A percentile compares a stretch with the other conserved stretches of the same genome.
Evolutionary conservation across 2,797 vertebrate species (phyloP).

Genomic region (Chrosomus eos): DNA sequence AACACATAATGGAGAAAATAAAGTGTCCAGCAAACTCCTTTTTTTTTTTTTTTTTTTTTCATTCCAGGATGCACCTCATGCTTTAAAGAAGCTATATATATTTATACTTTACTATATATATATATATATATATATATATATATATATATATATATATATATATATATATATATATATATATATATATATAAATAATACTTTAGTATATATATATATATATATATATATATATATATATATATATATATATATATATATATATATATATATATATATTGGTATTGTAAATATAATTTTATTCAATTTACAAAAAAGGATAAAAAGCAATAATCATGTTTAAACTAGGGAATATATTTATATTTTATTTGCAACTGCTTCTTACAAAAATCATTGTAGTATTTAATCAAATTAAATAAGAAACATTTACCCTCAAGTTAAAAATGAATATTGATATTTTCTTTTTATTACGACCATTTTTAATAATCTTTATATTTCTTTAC

Average conservation of each 20-base stretch:
- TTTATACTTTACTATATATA: too few relatives aligned
- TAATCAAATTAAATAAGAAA: not conserved
- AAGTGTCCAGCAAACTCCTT: not conserved
- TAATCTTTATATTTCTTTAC: not conserved
- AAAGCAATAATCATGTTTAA: not conserved
- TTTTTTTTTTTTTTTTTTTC: too few relatives aligned
- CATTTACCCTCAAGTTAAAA: not conserved
- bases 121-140: too few relatives aligned
- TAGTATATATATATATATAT: too few relatives aligned
- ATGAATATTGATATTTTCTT: not conserved
- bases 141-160: too few relatives aligned
- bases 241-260: too few relatives aligned
- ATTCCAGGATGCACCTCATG: not conserved
- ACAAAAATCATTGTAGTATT: not conserved
- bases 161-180: too few relatives aligned
- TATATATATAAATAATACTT: too few relatives aligned
- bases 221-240: too few relatives aligned
- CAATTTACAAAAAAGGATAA: not conserved
- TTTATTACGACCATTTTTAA: not conserved
- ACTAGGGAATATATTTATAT: not conserved
- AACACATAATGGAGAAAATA: not conserved
- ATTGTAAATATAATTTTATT: too few relatives aligned
- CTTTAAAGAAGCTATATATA: too few relatives aligned
- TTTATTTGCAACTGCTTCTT: not conserved
- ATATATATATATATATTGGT: too few relatives aligned